These are phyloP conservation scores for Platycercus adscitus DNA, from an alignment of 2,113 vertebrate species.

Conservation along the genomic window DNA sequence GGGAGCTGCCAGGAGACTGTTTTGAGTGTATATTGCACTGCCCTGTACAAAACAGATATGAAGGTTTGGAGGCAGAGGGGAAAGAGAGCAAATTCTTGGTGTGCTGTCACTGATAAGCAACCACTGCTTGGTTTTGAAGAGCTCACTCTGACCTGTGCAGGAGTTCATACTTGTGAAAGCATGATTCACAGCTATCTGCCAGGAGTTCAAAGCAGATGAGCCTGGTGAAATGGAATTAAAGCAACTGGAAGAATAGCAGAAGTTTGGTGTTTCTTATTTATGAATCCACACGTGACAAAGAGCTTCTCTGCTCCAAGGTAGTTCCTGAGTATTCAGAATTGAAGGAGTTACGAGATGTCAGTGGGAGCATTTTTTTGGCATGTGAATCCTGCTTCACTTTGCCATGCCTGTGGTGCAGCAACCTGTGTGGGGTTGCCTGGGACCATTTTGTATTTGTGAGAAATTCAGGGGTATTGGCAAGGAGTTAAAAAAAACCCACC, in stretches of 20 bases:
- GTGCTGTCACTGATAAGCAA: not conserved
- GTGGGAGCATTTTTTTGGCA: not conserved
- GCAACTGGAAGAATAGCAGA: not conserved
- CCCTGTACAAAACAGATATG: not conserved
- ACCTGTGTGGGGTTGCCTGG: not conserved
- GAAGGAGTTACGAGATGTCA: not conserved
- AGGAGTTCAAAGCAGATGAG: not conserved
- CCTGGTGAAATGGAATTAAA: not conserved
- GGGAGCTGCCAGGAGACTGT: not conserved
- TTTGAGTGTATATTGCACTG: not conserved
- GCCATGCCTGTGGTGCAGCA: not conserved
- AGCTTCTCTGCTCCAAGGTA: not conserved
- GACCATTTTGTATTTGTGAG: fast-evolving
- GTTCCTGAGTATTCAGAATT: not conserved
- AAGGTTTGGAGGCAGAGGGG: not conserved
- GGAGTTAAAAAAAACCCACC: not conserved
- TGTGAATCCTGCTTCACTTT: not conserved
- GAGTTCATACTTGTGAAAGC: not conserved
- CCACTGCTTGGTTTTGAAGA: not conserved
- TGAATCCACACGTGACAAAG: not conserved
- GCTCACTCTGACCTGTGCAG: not conserved
- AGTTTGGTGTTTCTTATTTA: not conserved
- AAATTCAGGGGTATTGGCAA: not conserved
- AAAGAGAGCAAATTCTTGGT: not conserved
- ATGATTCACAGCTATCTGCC: not conserved